Evolutionary conservation across 2,113 vertebrate species (phyloP), one percentile per base, ranked within the genome.

Genomic region (Sinosuthora webbiana): DNA sequence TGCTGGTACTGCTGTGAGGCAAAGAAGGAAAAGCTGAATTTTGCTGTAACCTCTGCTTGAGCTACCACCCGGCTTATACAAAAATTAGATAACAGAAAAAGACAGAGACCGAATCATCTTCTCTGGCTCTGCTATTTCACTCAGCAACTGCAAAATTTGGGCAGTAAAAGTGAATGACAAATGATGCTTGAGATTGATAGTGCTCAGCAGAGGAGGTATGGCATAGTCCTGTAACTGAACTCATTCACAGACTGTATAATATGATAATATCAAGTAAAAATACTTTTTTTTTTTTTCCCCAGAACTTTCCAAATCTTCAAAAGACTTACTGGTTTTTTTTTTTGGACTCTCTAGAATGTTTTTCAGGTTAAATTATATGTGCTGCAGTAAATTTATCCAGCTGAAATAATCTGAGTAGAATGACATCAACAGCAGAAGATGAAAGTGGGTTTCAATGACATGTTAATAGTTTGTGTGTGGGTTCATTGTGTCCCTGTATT

Each of bases 201-300:
- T 4, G 5, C 3, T 15, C 25, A 57, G 31, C 25, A 83, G 31
- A 67, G 28, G 30, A 30, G 27, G 12, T 57, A 35, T 69, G 22
- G 22, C 8, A 23, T 11, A 60, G 20, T 10, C 19, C 37, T 60
- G 22, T 25, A 44, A 11, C 27, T 52, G 41, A 19, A 33, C 25
- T 80, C 31, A 23, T 25, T 37, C 0, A 0, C 18, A n/a, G 27
- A 6, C 9, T 53, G 2, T 7, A 23, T 10, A 39, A 53, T 31
- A 13, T 5, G 14, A 27, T 31, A 18, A 24, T 13, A 37, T 15
- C 15, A 25, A 60, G 10, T 60, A 18, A 60, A 59, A 37, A 59
- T 37, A 37, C 57, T 16, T 23, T 49, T 21, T 13, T 33, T 13
- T 28, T 47, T 76, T 80, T 74, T 64, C 3, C 23, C 10, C 35